A percentile compares a stretch with the other conserved stretches of the same genome.
Conservation (phyloP, 2,113 vertebrate genomes). For the Symphodus melops region DNA sequence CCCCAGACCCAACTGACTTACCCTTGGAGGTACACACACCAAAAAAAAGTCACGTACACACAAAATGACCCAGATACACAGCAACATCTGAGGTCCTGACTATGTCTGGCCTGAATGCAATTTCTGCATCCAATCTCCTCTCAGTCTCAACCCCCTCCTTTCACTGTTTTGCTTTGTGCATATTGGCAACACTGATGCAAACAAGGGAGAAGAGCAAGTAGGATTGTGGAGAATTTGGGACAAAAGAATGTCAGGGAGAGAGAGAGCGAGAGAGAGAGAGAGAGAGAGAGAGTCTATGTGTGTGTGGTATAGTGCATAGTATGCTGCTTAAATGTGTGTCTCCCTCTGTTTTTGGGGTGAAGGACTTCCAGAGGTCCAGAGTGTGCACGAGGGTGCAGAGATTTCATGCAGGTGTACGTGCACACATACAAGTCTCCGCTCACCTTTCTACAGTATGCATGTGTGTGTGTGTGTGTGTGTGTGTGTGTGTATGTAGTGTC, state of each 20-base stretch:
- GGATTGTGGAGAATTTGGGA: slow-evolving; percentile 4
- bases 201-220: slow-evolving; percentile 31
- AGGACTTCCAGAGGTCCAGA: slow-evolving; percentile 16
- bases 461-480: slow-evolving; percentile 14
- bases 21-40: slow-evolving; percentile 35
- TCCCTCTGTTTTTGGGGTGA: slow-evolving; percentile 16
- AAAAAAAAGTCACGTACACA: slow-evolving; percentile 44
- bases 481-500: slow-evolving; percentile 22
- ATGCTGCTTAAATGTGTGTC: not conserved
- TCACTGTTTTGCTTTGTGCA: slow-evolving; percentile 17
- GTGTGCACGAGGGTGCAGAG: slow-evolving; percentile 5
- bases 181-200: not conserved
- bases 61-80: slow-evolving; percentile 52
- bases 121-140: slow-evolving; percentile 57
- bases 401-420: slow-evolving; percentile 12
- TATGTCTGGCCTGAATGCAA: slow-evolving; percentile 22
- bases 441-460: slow-evolving; percentile 24
- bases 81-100: slow-evolving; percentile 49
- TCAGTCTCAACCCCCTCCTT: slow-evolving; percentile 9
- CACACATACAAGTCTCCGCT: slow-evolving; percentile 27
- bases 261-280: not conserved
- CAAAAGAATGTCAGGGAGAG: slow-evolving; percentile 3
- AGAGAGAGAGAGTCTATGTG: not conserved
- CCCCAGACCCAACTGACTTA: slow-evolving; percentile 55
- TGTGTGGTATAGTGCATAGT: not conserved